Conservation (phyloP, 1,140 invertebrate species). For the Caenorhabditis tropicalis region DNA sequence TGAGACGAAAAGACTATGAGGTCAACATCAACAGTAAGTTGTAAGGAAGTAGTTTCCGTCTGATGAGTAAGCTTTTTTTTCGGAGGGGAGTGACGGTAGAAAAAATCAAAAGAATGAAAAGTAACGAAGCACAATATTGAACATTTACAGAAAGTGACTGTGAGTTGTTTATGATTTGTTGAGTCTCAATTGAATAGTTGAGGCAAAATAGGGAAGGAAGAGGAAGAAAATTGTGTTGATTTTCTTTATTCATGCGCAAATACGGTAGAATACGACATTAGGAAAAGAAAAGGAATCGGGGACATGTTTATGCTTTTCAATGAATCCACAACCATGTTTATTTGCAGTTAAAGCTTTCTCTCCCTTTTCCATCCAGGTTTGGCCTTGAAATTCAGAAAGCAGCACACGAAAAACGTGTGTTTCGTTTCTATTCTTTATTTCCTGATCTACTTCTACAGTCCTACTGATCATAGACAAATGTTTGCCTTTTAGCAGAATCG, state of each 20-base stretch:
- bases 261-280: slow-evolving; percentile 35
- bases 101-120: neutral
- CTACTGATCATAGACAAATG: slow-evolving; percentile 10
- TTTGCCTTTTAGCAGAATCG: neutral
- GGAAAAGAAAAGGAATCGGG: slow-evolving; percentile 7
- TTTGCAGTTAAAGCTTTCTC: slow-evolving; percentile 23
- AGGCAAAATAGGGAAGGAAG: neutral
- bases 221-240: slow-evolving; percentile 31
- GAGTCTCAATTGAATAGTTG: slow-evolving; percentile 3
- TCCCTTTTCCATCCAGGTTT: neutral
- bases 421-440: neutral
- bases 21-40: slow-evolving; percentile 25
- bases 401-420: neutral
- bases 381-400: slow-evolving; percentile 28
- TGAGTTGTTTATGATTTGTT: slow-evolving; percentile 22
- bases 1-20: slow-evolving; percentile 20
- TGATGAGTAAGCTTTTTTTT: neutral
- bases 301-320: slow-evolving; percentile 41
- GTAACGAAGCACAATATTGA: neutral
- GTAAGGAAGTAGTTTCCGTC: neutral
- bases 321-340: slow-evolving; percentile 21
- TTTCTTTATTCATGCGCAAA: slow-evolving; percentile 40
- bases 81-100: neutral
- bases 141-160: neutral
- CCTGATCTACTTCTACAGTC: neutral